phyloP scores from a whole-genome alignment of 1,140 invertebrate species.

The Drosophila novamexicana region DNA sequence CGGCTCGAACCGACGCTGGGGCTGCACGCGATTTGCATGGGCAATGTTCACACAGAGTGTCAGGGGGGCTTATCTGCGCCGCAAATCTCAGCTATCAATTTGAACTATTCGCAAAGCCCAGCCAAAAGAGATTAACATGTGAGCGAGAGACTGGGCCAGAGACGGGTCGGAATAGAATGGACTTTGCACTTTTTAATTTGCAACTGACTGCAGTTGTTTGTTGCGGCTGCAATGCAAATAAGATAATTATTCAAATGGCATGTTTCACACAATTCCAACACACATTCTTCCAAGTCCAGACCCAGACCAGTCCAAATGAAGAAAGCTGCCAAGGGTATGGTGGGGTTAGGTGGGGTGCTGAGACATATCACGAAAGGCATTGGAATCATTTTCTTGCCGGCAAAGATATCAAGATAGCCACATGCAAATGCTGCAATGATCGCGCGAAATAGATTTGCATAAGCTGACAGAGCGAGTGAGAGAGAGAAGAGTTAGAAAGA shows the following conservation, averaged over 20 bases:
- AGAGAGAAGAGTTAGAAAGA: background rate
- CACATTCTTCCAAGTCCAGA: slow-evolving; percentile 66
- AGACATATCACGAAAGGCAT: slow-evolving; percentile 72
- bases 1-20: slow-evolving; percentile 15
- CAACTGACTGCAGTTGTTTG: slow-evolving; percentile 64
- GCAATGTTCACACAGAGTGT: slow-evolving; percentile 65
- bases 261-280: slow-evolving; percentile 84
- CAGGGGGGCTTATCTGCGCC: slow-evolving; percentile 61
- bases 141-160: slow-evolving; percentile 9
- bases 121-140: slow-evolving; percentile 69
- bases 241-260: slow-evolving; percentile 84
- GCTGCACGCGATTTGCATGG: slow-evolving; percentile 75
- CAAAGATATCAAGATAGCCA: slow-evolving; percentile 79
- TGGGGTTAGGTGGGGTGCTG: background rate
- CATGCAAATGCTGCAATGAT: slow-evolving; percentile 81
- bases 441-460: slow-evolving; percentile 82
- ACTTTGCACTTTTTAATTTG: slow-evolving; percentile 73
- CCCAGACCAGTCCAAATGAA: slow-evolving; percentile 10
- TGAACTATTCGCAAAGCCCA: slow-evolving; percentile 66
- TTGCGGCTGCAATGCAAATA: slow-evolving; percentile 77
- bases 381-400: slow-evolving; percentile 79
- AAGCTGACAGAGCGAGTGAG: slow-evolving; percentile 38
- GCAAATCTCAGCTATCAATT: slow-evolving; percentile 79
- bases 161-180: slow-evolving; percentile 5
- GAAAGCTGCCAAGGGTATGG: slow-evolving; percentile 9